Evolutionary conservation across 1,140 invertebrate genomes (phyloP).

Genomic region (Drosophila ficusphila): DNA sequence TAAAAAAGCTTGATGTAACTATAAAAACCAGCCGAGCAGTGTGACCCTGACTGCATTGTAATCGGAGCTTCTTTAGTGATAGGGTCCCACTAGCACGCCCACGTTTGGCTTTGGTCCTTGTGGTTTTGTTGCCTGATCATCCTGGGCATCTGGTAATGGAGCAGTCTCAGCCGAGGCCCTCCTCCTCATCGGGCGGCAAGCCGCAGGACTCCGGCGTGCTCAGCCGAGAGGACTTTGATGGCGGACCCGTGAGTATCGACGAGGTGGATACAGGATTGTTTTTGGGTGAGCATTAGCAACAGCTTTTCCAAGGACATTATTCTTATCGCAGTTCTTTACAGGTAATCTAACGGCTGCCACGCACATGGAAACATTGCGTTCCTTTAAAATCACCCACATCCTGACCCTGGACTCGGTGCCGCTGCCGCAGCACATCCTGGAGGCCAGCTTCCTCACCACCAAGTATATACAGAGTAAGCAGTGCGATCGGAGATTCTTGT

Average conservation of each 20-base stretch:
- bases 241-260: slow-evolving; percentile 88
- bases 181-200: slow-evolving; percentile 24
- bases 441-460: slow-evolving; percentile 87
- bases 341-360: slow-evolving; percentile 92
- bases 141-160: too few relatives aligned
- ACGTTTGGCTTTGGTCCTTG: slow-evolving; percentile 6
- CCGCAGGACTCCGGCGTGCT: slow-evolving; percentile 56
- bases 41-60: neutral
- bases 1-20: too few relatives aligned
- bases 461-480: slow-evolving; percentile 91
- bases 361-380: slow-evolving; percentile 88
- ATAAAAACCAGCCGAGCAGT: too few relatives aligned
- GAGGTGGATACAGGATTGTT: slow-evolving; percentile 89
- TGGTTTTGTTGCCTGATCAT: slow-evolving; percentile 13
- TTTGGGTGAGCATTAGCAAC: slow-evolving; percentile 87
- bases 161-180: slow-evolving; percentile 11
- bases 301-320: too few relatives aligned
- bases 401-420: slow-evolving; percentile 93
- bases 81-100: slow-evolving; percentile 14
- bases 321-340: too few relatives aligned
- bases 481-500: too few relatives aligned
- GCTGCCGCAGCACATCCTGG: slow-evolving; percentile 89
- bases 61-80: neutral
- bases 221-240: slow-evolving; percentile 85
- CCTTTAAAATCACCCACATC: slow-evolving; percentile 89